phyloP scores from a whole-genome alignment of 2,888 invertebrate genomes.

The Sminthurides aquaticus region DNA sequence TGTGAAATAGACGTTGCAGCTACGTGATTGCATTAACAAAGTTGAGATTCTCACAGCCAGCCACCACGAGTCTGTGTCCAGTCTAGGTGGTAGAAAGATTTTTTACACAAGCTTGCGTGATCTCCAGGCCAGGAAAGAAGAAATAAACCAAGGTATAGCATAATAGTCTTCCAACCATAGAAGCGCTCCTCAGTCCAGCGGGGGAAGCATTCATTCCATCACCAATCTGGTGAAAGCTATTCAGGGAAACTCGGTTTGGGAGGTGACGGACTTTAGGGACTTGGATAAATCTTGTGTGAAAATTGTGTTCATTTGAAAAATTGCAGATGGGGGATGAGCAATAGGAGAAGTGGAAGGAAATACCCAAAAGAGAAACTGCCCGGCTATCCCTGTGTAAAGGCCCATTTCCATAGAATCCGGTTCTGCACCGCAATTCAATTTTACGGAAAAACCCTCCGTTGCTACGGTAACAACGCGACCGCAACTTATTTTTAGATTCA shows the following conservation, averaged over 20 bases:
- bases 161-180: too few species aligned
- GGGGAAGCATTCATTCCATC: background rate
- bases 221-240: background rate
- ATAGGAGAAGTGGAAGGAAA: background rate
- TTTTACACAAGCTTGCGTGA: too few species aligned
- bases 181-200: background rate
- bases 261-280: background rate
- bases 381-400: background rate
- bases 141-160: too few species aligned
- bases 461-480: background rate
- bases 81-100: too few species aligned
- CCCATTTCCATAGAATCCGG: background rate
- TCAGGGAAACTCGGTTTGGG: background rate
- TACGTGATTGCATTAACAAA: background rate
- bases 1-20: background rate
- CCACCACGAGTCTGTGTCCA: too few species aligned
- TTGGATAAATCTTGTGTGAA: background rate
- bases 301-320: background rate
- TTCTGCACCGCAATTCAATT: too few species aligned
- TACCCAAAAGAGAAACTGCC: background rate
- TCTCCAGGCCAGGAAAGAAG: too few species aligned
- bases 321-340: background rate
- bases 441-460: background rate
- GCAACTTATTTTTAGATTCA: too few species aligned
- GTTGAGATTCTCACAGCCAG: too few species aligned